Evolutionary conservation across 2,113 vertebrate species (phyloP).

Genomic region (Cervus canadensis): DNA sequence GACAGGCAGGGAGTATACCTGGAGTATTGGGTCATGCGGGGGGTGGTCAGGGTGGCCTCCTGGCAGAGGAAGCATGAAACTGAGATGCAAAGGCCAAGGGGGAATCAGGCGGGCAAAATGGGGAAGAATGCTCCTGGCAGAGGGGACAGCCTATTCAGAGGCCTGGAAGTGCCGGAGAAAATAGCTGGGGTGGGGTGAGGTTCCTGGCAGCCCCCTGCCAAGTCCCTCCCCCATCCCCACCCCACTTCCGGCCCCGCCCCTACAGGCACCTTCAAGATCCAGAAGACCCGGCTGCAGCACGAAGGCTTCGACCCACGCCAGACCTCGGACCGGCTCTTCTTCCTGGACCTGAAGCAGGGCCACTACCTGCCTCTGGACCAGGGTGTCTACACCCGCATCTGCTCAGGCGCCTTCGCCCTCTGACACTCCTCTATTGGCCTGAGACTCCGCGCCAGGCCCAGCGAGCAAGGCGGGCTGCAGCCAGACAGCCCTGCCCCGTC

Average conservation of each 20-base stretch:
- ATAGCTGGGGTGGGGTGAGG: not conserved
- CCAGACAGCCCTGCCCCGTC: not conserved
- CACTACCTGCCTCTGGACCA: conserved; percentile 84
- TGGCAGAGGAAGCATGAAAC: not conserved
- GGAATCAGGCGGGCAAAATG: too few relatives aligned
- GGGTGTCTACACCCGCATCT: conserved; percentile 78
- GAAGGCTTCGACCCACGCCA: conserved; percentile 86
- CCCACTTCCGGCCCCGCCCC: not conserved
- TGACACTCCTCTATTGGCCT: conserved; percentile 55
- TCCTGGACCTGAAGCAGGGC: conserved; percentile 83
- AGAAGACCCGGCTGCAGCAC: conserved; percentile 86
- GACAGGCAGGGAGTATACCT: not conserved
- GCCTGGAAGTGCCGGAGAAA: not conserved
- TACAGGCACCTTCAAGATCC: conserved; percentile 92
- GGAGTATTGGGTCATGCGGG: not conserved
- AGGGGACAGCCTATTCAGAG: not conserved
- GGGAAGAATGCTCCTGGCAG: not conserved
- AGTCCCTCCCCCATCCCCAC: rapidly evolving
- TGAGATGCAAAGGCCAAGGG: not conserved
- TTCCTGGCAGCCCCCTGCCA: not conserved
- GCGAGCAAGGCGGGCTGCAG: not conserved
- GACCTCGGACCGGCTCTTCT: conserved; percentile 84
- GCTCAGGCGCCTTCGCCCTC: conserved; percentile 78
- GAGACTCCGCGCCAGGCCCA: not conserved
- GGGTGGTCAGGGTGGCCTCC: not conserved